Conservation (phyloP, 1,140 invertebrate genomes). For the Reticulitermes speratus region DNA sequence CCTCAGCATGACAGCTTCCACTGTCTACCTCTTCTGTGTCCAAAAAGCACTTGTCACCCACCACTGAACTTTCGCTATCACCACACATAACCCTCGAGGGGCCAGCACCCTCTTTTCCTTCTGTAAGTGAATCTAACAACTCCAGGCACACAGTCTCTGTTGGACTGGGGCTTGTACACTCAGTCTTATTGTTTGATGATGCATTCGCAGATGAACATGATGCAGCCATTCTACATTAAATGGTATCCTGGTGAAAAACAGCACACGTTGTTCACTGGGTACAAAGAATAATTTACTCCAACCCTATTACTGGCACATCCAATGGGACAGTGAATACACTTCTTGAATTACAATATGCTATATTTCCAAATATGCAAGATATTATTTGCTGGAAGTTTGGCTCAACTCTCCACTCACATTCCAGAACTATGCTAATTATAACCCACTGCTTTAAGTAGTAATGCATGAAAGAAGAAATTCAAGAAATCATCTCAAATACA, state of each 20-base stretch:
- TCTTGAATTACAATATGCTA: no score
- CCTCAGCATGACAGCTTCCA: slow-evolving; percentile 40
- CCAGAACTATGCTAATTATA: not conserved
- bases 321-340: no score
- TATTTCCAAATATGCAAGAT: no score
- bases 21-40: slow-evolving; percentile 35
- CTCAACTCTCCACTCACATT: not conserved
- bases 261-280: not conserved
- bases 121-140: not conserved
- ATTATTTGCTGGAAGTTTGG: no score
- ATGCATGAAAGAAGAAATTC: not conserved
- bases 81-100: slow-evolving; percentile 24
- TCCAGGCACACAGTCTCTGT: slow-evolving; percentile 47
- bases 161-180: slow-evolving; percentile 47
- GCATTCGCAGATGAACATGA: slow-evolving; percentile 40
- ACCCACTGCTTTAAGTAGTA: not conserved
- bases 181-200: slow-evolving; percentile 34
- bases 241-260: not conserved
- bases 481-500: not conserved
- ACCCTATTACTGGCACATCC: no score
- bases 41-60: slow-evolving; percentile 36
- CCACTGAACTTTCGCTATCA: slow-evolving; percentile 32
- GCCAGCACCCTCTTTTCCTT: slow-evolving; percentile 35
- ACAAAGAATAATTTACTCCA: not conserved
- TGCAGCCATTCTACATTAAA: slow-evolving; percentile 45